A percentile compares a stretch with the other conserved stretches of the same genome.
Evolutionary conservation across 2,888 invertebrate genomes (phyloP).

Genomic region (Parnassius mnemosyne): DNA sequence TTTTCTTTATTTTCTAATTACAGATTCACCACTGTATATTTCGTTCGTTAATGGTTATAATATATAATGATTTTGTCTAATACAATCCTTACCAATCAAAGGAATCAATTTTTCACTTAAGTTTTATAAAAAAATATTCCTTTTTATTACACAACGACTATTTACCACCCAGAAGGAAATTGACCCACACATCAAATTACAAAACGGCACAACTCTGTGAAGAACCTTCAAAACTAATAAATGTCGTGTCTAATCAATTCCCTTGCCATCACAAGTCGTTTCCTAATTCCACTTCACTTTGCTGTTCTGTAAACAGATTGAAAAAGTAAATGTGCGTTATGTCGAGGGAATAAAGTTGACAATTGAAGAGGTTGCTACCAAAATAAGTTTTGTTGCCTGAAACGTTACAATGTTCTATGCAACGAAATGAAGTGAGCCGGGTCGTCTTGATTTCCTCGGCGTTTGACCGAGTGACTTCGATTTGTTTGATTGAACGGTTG

Average conservation of each 20-base stretch:
- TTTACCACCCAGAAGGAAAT: slow-evolving; percentile 13
- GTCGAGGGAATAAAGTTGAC: background rate
- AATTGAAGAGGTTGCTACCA: background rate
- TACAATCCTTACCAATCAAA: no score
- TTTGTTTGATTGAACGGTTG: slow-evolving; percentile 27
- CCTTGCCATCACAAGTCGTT: slow-evolving; percentile 46
- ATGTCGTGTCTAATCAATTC: slow-evolving; percentile 56
- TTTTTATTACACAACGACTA: background rate
- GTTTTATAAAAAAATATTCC: no score
- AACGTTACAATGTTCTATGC: background rate
- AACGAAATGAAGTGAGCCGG: slow-evolving; percentile 26
- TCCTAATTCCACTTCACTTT: slow-evolving; percentile 14
- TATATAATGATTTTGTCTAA: no score
- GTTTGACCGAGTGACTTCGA: slow-evolving; percentile 27
- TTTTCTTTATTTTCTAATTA: no score
- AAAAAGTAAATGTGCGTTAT: background rate
- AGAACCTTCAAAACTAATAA: slow-evolving; percentile 24
- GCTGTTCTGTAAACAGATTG: background rate
- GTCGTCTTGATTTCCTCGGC: slow-evolving; percentile 28
- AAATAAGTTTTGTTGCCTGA: slow-evolving; percentile 1
- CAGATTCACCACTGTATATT: no score
- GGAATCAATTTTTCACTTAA: no score
- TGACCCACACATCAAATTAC: background rate
- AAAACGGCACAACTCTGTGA: slow-evolving; percentile 11
- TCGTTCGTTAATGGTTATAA: no score